Evolutionary conservation across 2,797 vertebrate genomes (phyloP), one percentile per base, ranked within the genome.

Genomic region (Enteromius unitaeniatus): DNA sequence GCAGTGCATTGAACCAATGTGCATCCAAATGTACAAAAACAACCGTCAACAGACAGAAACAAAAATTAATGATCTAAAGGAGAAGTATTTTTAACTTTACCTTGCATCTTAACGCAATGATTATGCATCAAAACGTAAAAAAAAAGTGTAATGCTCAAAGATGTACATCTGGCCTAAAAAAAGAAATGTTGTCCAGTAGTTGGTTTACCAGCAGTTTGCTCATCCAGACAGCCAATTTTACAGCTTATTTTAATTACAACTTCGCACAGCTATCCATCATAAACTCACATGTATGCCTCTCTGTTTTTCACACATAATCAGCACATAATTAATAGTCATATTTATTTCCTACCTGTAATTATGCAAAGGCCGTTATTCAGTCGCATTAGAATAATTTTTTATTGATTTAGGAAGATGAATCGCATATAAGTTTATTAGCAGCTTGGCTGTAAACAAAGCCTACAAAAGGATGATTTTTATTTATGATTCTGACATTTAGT

Each of bases 331-430:
- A 92, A 88, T 72, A 42, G 51, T 88, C 28, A 58, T 78, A 89
- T 90, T 79, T 79, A 89, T 90, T 88, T 85, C 88, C 78, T 83
- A 82, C 85, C 91, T 87, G 88, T 65, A 62, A 85, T 89, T 89
- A 91, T 67, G 84, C 88, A 90, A 87, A 82, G 81, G 81, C 78
- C 75, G 72, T 89, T 84, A 84, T 70, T 75, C 34, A 62, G 45
- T 72, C 26, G 51, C 47, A 77, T 47, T n/a, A 49, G 26, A 53
- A 68, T 14, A 40, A 40, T 70, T 37, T 86, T 74, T 81, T 78
- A 79, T 28, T 49, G 40, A 67, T 45, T 76, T 42, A 31, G 19
- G 72, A 72, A 78, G 31, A 80, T 68, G 51, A 53, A 77, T 77
- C 55, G 55, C 77, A 83, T 83, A 26, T 21, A 31, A 60, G 37